Evolutionary conservation across 2,888 invertebrate genomes (phyloP), one percentile per base, ranked within the genome.

Genomic region (Zeuzera pyrina): DNA sequence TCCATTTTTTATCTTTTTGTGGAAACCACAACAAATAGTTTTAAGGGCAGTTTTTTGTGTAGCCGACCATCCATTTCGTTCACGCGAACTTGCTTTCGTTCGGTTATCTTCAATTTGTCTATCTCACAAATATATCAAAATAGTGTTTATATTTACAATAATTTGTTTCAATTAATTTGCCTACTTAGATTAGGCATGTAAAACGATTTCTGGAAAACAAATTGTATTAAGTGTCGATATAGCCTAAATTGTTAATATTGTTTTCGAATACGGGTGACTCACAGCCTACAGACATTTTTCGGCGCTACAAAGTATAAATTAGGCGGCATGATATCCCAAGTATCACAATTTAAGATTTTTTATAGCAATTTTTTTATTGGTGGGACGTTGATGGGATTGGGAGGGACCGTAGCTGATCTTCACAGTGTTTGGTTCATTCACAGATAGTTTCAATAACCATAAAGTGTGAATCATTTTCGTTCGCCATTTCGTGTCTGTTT

Each of bases 21-120:
- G 62, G 68, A 74, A 77, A 74, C 74, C 70, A 79, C 73, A 74
- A 78, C 76, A 77, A 78, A 81, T 78, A 76, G 73, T 69, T 73
- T 25, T 67, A 66, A 71, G 71, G 76, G 68, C 58, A 57, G 69
- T 77, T 78, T 70, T 77, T 77, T 76, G 66, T 72, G 53, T 52
- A 39, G 45, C 56, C 60, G 62, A 59, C 58, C 63, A 63, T 64
- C 66, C 62, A 66, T 70, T 69, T 70, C 66, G 69, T 73, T 70
- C 60, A 66, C 66, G 68, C 66, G 50, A 67, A 64, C 62, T 58
- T 54, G 56, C n/a, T n/a, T n/a, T n/a, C n/a, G n/a, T n/a, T n/a
- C n/a, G n/a, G n/a, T n/a, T n/a, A n/a, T n/a, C n/a, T n/a, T n/a
- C n/a, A n/a, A n/a, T n/a, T n/a, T n/a, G n/a, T n/a, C n/a, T n/a